Percentiles rank a stretch among this genome's conserved stretches.
Conservation (phyloP, 2,797 vertebrate species). For the Darevskia mixta region DNA sequence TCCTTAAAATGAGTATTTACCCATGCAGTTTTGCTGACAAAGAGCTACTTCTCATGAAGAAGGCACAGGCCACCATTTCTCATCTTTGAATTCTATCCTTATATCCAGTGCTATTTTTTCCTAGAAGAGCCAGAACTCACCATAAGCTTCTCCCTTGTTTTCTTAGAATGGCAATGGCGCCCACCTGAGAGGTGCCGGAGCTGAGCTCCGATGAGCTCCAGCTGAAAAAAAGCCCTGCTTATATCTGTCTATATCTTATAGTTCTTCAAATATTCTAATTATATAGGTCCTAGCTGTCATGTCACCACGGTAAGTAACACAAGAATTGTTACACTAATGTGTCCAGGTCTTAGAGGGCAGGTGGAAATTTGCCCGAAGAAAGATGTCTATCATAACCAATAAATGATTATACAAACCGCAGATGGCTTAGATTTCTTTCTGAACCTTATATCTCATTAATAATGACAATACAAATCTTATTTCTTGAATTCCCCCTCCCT, state of each 20-base stretch:
- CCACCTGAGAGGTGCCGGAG: no score
- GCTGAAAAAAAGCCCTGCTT: no score
- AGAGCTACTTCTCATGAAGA: not conserved
- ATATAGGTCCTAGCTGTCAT: no score
- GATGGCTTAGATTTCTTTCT: not conserved
- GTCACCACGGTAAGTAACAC: not conserved
- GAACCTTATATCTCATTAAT: slow-evolving; percentile 24
- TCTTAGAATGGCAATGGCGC: no score
- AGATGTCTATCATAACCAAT: not conserved
- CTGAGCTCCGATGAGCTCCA: no score
- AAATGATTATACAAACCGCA: not conserved
- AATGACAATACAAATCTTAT: slow-evolving; percentile 24
- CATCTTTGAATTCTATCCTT: not conserved
- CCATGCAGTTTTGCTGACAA: not conserved
- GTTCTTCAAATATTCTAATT: not conserved
- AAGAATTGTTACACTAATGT: not conserved
- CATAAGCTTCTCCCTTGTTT: no score
- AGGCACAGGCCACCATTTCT: not conserved
- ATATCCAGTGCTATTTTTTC: no score
- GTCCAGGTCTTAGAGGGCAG: not conserved
- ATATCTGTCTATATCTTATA: not conserved
- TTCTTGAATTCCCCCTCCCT: slow-evolving; percentile 7
- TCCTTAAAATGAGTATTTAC: not conserved
- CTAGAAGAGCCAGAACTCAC: no score
- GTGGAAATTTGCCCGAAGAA: not conserved